Base-by-base conservation (phyloP, 1,140 invertebrate species). In the Wiebesia pumilae region DNA sequence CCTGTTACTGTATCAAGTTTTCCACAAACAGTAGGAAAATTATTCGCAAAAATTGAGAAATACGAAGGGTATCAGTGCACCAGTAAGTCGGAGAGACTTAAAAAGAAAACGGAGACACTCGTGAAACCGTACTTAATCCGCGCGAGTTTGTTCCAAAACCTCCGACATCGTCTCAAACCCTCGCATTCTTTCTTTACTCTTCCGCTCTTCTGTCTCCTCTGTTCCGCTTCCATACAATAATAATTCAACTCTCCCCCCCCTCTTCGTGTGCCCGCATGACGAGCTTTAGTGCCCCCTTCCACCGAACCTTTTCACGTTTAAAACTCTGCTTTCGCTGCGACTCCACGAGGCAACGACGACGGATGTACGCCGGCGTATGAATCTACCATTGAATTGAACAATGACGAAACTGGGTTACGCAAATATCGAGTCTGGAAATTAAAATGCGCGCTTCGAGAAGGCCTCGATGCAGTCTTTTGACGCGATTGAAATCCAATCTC, bases 321-420 rank as follows among this genome's bases (percentile, higher is more conserved):
- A 62, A 62, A 62, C 24, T 62, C 79, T 27, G 65, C 82, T 75
- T 83, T 83, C 58, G 75, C 62, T 16, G 69, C 35, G 35, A 19
- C 19, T 71, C 69, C 69, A 19, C 69, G 69, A 47, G 82, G 54
- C 35, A 88, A 90, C 51, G 71, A 27, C 35, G 88, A 90, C 90
- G 89, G 90, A 89, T 91, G 91, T 90, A 92, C 92, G 91, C 91
- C 58, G n/a, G 21, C 14, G 30, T n/a, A 3, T 67, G 65, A 91
- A 93, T 92, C 90, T 91, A 90, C 91, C 92, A 91, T 92, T 92
- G 90, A 93, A 93, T 93, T 89, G 92, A 93, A 93, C 92, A 93
- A 93, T 93, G 91, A 91, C 90, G 91, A 93, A 93, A 93, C 92
- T 93, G 91, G 92, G 92, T 93, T 93, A 93, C 92, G 91, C 92